Conservation (phyloP, 2,888 invertebrate genomes). For the Lycophotia porphyrea region DNA sequence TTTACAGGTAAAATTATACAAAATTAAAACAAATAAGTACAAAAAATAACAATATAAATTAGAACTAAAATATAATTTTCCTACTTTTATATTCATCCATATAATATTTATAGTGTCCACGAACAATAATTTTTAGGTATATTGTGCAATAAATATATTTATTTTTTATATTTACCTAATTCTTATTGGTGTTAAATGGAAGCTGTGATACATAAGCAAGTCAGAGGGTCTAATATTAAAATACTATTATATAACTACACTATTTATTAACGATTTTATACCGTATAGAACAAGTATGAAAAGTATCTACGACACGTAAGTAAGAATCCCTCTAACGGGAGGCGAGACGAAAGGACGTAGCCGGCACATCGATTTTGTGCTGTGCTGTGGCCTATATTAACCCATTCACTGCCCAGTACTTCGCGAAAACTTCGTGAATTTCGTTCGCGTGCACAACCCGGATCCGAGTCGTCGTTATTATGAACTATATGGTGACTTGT, state of each 20-base stretch:
- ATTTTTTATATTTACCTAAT: conserved; percentile 12
- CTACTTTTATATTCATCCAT: conserved; percentile 1
- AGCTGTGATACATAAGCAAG: conserved; percentile 48
- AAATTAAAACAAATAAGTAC: conserved; percentile 1
- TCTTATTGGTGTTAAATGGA: conserved; percentile 30
- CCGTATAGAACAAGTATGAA: neutral
- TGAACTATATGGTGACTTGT: no score
- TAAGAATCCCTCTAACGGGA: no score
- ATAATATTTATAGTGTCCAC: conserved; percentile 23
- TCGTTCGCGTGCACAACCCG: no score
- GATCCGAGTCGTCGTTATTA: no score
- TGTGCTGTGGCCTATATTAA: no score
- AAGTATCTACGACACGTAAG: neutral
- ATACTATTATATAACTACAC: conserved; percentile 30
- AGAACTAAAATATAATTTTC: conserved; percentile 7
- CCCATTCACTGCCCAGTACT: no score
- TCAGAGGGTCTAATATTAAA: conserved; percentile 29
- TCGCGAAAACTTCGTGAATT: no score
- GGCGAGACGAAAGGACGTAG: no score
- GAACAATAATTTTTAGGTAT: conserved; percentile 4
- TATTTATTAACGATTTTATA: neutral
- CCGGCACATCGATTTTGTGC: no score
- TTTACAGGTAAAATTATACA: neutral
- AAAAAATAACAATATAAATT: conserved; percentile 27
- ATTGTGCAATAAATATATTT: conserved; percentile 50